phyloP scores from a whole-genome alignment of 2,888 invertebrate genomes.

The Mimachlamys varia region DNA sequence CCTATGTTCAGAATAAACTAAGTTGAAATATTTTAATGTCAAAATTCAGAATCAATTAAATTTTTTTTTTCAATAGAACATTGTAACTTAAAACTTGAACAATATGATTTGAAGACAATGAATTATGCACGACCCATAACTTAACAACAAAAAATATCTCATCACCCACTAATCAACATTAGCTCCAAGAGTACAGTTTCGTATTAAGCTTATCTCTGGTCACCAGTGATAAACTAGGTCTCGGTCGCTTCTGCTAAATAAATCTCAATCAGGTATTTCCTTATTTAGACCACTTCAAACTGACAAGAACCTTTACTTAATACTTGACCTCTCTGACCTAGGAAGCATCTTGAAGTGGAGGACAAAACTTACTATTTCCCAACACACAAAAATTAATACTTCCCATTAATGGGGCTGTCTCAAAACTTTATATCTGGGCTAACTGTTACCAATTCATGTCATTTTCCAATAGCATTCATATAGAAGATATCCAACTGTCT shows the following conservation, averaged over 20 bases:
- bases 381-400: not conserved
- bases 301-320: not conserved
- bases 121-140: too few species aligned
- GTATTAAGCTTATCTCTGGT: not conserved
- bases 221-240: not conserved
- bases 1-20: too few species aligned
- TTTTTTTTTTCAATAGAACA: too few species aligned
- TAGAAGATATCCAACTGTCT: too few species aligned
- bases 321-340: not conserved
- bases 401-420: not conserved
- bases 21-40: too few species aligned
- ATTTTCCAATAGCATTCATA: too few species aligned
- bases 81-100: too few species aligned
- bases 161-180: not conserved
- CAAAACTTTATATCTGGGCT: too few species aligned
- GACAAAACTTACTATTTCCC: not conserved
- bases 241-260: not conserved
- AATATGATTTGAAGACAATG: too few species aligned
- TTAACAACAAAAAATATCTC: not conserved
- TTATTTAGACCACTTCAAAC: conserved; percentile 10
- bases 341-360: not conserved
- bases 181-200: not conserved
- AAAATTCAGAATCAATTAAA: too few species aligned
- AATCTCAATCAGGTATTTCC: not conserved
- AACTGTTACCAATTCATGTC: too few species aligned